Evolutionary conservation across 2,113 vertebrate species (phyloP), one percentile per base, ranked within the genome.

Genomic region (Tauraco erythrolophus): DNA sequence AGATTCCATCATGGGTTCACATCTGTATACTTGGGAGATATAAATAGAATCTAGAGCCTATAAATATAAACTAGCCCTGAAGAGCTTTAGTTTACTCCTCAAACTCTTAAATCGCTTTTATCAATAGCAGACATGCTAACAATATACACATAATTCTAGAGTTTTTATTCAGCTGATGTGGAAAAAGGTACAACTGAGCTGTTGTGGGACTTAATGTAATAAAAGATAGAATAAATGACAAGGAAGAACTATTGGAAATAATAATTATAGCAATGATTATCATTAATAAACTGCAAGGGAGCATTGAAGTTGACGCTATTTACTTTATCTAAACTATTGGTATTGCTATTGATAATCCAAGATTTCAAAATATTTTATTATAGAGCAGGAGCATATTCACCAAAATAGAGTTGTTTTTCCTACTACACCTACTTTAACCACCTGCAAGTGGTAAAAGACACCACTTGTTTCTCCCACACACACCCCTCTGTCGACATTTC

Each of bases 61-160:
- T 86, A 91, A 94, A 86, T 95, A 51, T 25, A 84, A 91, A 21
- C 16, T 25, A 54, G 8, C 11, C 27, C n/a, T 68, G 45, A 84
- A 94, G 51, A 60, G 13, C 62, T 84, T 86, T 83, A 90, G 71
- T 80, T 94, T 87, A 89, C 39, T 72, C 83, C 95, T 95, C 76
- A 87, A 15, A 68, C 56, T 86, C 58, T 58, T 64, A 81, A 81
- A 71, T 88, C 41, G 19, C 7, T 77, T 70, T 66, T 80, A 33
- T 35, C 54, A 64, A 19, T 86, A 60, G 27, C 39, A 91, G 57
- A 39, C 8, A 4, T 39, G 19, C 43, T 82, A 89, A 90, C 41
- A 80, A 35, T 25, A 51, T 66, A 31, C 18, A n/a, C 30, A 7
- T 54, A 58, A 75, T 80, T 86, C 64, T 60, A 53, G 51, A 18